Percentiles rank a stretch among this genome's conserved stretches.
Evolutionary conservation across 1,140 invertebrate genomes (phyloP).

Genomic region (Aphaenogaster rudis): DNA sequence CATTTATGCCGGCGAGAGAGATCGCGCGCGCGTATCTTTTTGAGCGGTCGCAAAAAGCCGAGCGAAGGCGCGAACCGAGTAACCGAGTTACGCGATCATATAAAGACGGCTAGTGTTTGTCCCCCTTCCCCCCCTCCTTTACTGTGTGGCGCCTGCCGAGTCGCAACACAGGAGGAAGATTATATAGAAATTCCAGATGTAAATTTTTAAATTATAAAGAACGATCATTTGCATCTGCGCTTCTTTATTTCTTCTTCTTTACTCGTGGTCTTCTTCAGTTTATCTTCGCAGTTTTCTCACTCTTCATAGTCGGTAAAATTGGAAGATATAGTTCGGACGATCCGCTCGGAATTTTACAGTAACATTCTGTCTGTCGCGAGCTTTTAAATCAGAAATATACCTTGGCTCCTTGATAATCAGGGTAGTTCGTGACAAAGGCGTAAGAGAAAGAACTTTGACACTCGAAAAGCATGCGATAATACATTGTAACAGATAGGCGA

Average conservation of each 20-base stretch:
- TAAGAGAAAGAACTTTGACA: background rate
- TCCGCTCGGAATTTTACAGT: background rate
- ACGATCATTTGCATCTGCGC: background rate
- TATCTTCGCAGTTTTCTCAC: background rate
- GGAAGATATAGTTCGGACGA: background rate
- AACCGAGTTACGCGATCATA: conserved; percentile 73
- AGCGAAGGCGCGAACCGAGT: conserved; percentile 58
- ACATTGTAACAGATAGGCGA: background rate
- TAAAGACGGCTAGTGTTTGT: conserved; percentile 74
- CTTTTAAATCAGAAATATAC: background rate
- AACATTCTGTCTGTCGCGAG: background rate
- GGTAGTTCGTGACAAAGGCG: background rate
- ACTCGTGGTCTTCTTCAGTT: background rate
- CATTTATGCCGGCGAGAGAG: conserved; percentile 36
- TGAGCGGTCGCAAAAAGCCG: conserved; percentile 63
- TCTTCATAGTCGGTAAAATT: background rate
- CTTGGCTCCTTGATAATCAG: background rate
- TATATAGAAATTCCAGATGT: conserved; percentile 22
- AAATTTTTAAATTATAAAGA: conserved; percentile 17
- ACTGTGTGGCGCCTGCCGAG: background rate
- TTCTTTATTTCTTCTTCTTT: conserved; percentile 11
- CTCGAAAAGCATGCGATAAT: background rate
- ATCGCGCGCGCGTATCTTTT: conserved; percentile 42
- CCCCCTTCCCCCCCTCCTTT: background rate
- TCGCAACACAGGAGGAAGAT: background rate